A percentile compares a stretch with the other conserved stretches of the same genome.
Conservation (phyloP, 1,140 invertebrate genomes). For the Subanguina moxae region DNA sequence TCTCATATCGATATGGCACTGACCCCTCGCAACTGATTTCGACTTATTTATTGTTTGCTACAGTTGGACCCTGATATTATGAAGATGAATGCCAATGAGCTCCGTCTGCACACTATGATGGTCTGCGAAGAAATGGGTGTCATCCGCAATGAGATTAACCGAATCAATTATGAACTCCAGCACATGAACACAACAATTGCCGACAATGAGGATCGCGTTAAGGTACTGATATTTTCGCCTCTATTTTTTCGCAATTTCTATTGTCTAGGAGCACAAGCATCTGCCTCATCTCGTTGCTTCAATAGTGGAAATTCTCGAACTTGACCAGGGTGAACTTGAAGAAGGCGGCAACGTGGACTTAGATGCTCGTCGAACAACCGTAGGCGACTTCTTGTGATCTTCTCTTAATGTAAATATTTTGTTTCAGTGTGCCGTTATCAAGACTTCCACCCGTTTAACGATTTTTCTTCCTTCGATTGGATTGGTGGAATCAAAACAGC, state of each 20-base stretch:
- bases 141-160: constrained; percentile 96
- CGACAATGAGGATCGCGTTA: constrained; percentile 49
- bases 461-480: constrained; percentile 98
- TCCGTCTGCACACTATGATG: constrained; percentile 82
- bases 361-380: constrained; percentile 89
- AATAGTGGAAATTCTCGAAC: constrained; percentile 93
- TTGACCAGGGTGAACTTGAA: constrained; percentile 75
- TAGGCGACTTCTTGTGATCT: constrained; percentile 69
- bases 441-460: constrained; percentile 95
- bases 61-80: constrained; percentile 21
- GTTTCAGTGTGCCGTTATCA: constrained; percentile 91
- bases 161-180: constrained; percentile 89
- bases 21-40: no score
- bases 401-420: no score
- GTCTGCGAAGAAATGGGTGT: constrained; percentile 95
- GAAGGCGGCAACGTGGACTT: constrained; percentile 96
- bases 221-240: constrained; percentile 18
- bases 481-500: constrained; percentile 88
- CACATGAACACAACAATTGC: constrained; percentile 46
- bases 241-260: background rate
- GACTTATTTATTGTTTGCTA: no score
- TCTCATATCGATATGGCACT: no score
- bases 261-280: constrained; percentile 97
- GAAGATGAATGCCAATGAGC: constrained; percentile 74
- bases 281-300: constrained; percentile 96